A percentile compares a stretch with the other conserved stretches of the same genome.
Conservation (phyloP, 2,797 vertebrate species). For the Siniperca scherzeri region DNA sequence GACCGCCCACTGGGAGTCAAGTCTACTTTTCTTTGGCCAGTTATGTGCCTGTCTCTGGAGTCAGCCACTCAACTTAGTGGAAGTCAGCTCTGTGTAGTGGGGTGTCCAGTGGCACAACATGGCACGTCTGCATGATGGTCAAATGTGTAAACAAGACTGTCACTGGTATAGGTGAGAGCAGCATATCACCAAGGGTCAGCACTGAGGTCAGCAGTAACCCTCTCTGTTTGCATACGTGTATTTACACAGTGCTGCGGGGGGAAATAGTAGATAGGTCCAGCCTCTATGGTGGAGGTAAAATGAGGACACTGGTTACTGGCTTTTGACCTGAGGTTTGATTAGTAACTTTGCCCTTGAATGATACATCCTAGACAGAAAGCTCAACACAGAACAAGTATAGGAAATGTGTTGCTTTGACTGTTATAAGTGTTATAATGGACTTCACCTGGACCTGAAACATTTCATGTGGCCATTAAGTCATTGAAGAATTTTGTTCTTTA, state of each 20-base stretch:
- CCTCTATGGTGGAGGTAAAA: constrained; percentile 6
- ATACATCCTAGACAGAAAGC: background rate
- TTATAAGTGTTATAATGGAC: background rate
- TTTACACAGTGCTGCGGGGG: constrained; percentile 37
- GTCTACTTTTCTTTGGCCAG: background rate
- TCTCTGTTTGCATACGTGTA: constrained; percentile 41
- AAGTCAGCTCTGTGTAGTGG: background rate
- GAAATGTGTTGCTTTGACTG: background rate
- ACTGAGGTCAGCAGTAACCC: constrained; percentile 6
- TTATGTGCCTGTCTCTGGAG: background rate
- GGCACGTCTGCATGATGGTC: background rate
- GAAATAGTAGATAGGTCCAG: background rate
- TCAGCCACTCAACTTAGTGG: constrained; percentile 17
- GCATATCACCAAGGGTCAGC: constrained; percentile 5
- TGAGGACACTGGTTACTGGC: constrained; percentile 35
- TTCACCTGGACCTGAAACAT: background rate
- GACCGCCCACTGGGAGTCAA: background rate
- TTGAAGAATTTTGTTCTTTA: background rate
- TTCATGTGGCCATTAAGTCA: background rate
- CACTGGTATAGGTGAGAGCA: background rate
- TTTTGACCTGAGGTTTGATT: constrained; percentile 34
- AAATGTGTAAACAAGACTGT: background rate
- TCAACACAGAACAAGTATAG: background rate
- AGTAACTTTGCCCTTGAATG: constrained; percentile 2
- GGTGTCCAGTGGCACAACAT: background rate